Conservation (phyloP, 2,797 vertebrate genomes). For the Avahi laniger region DNA sequence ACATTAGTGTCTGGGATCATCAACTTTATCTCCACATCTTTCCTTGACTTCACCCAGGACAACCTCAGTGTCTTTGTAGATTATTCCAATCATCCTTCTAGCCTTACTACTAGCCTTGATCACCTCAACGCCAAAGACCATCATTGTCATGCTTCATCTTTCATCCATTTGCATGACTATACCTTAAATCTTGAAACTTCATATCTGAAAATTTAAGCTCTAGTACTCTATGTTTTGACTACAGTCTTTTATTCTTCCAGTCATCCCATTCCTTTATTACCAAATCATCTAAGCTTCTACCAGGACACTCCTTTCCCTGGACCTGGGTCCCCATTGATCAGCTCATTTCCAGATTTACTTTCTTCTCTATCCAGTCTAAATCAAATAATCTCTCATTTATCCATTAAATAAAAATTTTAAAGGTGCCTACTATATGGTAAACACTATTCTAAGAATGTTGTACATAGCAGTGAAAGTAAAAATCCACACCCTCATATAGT, state of each 20-base stretch:
- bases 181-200: background rate
- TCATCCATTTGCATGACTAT: background rate
- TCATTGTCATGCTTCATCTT: background rate
- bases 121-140: background rate
- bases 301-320: background rate
- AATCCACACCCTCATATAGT: background rate
- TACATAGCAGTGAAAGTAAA: background rate
- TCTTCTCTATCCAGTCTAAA: background rate
- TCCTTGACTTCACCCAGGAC: background rate
- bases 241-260: background rate
- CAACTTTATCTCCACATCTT: background rate
- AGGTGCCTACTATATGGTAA: background rate
- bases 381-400: background rate
- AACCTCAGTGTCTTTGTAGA: background rate
- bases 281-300: background rate
- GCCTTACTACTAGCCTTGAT: background rate
- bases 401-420: background rate
- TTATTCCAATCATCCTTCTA: background rate
- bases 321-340: background rate
- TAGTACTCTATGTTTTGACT: background rate
- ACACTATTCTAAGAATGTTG: background rate
- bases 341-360: background rate
- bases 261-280: background rate
- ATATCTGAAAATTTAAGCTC: background rate
- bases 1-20: background rate